Base-by-base conservation (phyloP, 2,113 vertebrate species). In the Lota lota region DNA sequence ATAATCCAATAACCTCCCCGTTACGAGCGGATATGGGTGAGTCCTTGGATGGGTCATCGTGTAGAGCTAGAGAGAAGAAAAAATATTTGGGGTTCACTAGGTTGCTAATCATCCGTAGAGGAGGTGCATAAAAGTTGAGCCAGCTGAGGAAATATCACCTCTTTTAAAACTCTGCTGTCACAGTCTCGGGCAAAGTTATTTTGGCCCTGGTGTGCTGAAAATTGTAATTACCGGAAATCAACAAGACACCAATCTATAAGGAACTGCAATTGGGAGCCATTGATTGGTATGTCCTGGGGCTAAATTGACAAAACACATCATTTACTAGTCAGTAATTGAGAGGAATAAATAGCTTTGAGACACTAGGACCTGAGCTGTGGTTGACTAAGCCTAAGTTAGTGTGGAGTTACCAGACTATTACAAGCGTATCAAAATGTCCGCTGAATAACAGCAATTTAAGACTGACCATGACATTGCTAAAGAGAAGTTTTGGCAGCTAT, bases 401-500 rank as follows among this genome's bases (percentile, higher is more conserved):
- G 75, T 84, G 75, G 61, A 64, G 64, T 74, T 75, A 79, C 74
- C 69, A 22, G 12, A 67, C 74, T 76, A 47, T 47, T 47, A 14
- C 63, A 67, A 20, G 75, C 75, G 75, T 77, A 57, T 83, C 73
- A 84, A 82, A 88, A 74, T 59, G 57, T 22, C 22, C 74, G 68
- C 70, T 3, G 4, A 50, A 71, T 3, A 40, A 65, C 16, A 76
- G 62, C 47, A 40, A 33, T 51, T 58, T 69, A 67, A 70, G 47
- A 62, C 80, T 59, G 59, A 58, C 61, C n/a, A 20, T 67, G 50
- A 64, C 58, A 69, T 76, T 73, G 70, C 22, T 16, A 18, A 19
- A 76, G 74, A 85, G 81, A 79, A 80, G 79, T 74, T 80, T 77
- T 79, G 79, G 82, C 76, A 79, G 80, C 84, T 81, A 68, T 66